phyloP scores from a whole-genome alignment of 2,113 vertebrate species.

The Menidia beryllina region DNA sequence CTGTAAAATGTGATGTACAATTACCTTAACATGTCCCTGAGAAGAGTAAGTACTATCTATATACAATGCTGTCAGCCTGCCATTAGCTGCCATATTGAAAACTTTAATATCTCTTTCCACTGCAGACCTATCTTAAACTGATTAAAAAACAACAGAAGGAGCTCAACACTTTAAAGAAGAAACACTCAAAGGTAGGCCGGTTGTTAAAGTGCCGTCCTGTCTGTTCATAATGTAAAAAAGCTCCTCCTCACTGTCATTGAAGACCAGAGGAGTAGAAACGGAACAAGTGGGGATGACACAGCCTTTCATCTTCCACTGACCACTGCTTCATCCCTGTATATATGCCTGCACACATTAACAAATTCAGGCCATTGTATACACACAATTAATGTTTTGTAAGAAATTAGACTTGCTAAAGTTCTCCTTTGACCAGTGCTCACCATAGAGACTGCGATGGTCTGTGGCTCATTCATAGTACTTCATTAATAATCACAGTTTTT shows the following conservation, averaged over 20 bases:
- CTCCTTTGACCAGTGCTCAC: constrained; percentile 35
- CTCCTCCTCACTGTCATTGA: constrained; percentile 32
- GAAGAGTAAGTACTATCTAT: not conserved
- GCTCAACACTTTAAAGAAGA: constrained; percentile 93
- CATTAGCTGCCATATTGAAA: not conserved
- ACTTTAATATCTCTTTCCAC: constrained; percentile 21
- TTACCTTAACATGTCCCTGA: no score
- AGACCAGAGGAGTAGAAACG: constrained; percentile 19
- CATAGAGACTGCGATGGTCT: constrained; percentile 4
- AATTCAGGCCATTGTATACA: constrained; percentile 2
- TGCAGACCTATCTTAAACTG: constrained; percentile 93
- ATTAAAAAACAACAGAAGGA: constrained; percentile 99
- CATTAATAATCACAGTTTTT: constrained; percentile 43
- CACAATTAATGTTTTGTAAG: constrained; percentile 23
- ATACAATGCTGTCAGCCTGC: not conserved
- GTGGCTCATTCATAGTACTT: constrained; percentile 23
- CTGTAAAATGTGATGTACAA: no score
- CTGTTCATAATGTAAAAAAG: constrained; percentile 23
- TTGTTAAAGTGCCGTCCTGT: constrained; percentile 3
- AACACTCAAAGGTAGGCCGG: constrained; percentile 92
- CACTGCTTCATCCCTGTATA: constrained; percentile 13
- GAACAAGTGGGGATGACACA: not conserved
- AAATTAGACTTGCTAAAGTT: constrained; percentile 67
- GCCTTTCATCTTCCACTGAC: constrained; percentile 58
- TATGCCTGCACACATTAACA: not conserved